These are phyloP conservation scores for Masnerella sp. DNA, from an alignment of 2,888 invertebrate species.

Conservation along the genomic window DNA sequence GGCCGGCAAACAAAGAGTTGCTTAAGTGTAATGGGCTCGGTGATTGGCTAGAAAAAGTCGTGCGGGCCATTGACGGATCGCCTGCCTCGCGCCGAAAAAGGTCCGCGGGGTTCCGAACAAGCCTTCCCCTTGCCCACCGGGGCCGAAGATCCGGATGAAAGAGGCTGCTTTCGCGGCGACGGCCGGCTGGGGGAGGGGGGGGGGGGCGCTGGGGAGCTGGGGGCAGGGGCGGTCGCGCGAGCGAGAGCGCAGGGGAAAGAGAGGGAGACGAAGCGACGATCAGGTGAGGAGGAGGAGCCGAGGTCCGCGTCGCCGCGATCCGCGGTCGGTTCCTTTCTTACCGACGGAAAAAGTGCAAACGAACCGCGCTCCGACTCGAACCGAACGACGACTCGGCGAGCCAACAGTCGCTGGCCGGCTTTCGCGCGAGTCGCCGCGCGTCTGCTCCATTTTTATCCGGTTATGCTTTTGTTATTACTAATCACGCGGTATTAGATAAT, in stretches of 20 bases:
- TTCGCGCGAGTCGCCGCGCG: conserved; percentile 41
- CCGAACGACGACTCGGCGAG: conserved; percentile 23
- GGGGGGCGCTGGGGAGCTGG: neutral
- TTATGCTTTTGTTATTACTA: neutral
- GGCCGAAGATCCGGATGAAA: conserved; percentile 21
- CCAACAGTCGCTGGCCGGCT: conserved; percentile 52
- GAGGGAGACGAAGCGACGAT: conserved; percentile 24
- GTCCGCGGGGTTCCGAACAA: conserved; percentile 5
- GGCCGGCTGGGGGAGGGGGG: neutral
- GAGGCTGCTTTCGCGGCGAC: conserved; percentile 17
- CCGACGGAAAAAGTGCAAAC: conserved; percentile 54
- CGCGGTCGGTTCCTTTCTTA: conserved; percentile 46
- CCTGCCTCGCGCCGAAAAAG: neutral
- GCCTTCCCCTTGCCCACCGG: conserved; percentile 18
- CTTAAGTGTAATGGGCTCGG: neutral
- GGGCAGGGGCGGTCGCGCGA: neutral
- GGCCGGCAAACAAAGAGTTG: neutral
- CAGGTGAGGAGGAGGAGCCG: conserved; percentile 48
- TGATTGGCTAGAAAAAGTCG: neutral
- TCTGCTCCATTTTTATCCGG: conserved; percentile 14
- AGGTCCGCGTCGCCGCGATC: conserved; percentile 37
- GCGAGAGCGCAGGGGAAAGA: neutral
- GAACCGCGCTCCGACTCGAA: conserved; percentile 22
- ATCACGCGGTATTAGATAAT: neutral
- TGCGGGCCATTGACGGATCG: neutral